A percentile compares a stretch with the other conserved stretches of the same genome.
These are phyloP conservation scores for Pterostichus niger DNA, from an alignment of 2,888 invertebrate species.

Conservation along the genomic window DNA sequence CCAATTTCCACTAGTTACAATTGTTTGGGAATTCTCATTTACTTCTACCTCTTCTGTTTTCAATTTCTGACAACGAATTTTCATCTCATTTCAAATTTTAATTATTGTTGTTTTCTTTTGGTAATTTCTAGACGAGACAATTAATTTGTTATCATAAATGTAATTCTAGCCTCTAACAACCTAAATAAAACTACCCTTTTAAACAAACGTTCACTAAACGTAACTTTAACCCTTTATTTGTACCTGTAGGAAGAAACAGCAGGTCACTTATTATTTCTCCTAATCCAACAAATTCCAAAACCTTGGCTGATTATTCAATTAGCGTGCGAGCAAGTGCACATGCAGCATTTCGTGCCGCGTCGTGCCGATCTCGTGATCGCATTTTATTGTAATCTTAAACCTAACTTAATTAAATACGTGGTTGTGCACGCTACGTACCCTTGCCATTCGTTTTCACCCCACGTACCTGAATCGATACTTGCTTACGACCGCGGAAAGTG, in stretches of 20 bases:
- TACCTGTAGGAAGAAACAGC: not conserved
- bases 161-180: no score
- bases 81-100: no score
- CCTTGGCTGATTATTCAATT: conserved; percentile 63
- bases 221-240: not conserved
- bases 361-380: conserved; percentile 72
- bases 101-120: no score
- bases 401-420: conserved; percentile 76
- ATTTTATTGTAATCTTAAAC: conserved; percentile 76
- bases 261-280: not conserved
- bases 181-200: no score
- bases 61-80: no score
- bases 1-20: no score
- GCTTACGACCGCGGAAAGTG: not conserved
- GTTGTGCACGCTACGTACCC: conserved; percentile 66
- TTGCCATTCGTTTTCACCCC: not conserved
- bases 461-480: not conserved
- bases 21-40: no score
- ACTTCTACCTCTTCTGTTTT: no score
- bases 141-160: no score
- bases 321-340: conserved; percentile 62
- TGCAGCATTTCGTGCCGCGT: conserved; percentile 51
- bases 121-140: no score
- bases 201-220: no score
- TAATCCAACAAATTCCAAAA: not conserved